A percentile compares a stretch with the other conserved stretches of the same genome.
Conservation (phyloP, 2,113 vertebrate genomes). For the Platichthys flesus region DNA sequence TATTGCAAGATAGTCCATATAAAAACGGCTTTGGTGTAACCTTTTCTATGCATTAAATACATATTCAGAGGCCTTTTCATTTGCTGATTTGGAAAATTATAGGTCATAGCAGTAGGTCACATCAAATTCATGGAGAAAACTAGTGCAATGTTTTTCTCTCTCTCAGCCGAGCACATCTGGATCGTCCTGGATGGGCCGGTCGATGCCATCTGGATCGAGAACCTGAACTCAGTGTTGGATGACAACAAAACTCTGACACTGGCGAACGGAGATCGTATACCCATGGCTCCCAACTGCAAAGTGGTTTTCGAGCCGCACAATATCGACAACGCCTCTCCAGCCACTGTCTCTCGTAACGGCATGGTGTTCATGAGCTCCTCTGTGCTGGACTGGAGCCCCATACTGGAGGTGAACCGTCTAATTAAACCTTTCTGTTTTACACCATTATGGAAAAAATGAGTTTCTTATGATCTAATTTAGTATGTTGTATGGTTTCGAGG, state of each 20-base stretch:
- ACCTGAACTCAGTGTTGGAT: constrained; percentile 96
- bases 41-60: background rate
- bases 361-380: constrained; percentile 99
- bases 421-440: background rate
- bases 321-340: constrained; percentile 97
- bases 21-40: background rate
- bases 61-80: background rate
- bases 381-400: constrained; percentile 91
- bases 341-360: constrained; percentile 96
- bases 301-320: constrained; percentile 96
- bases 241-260: constrained; percentile 96
- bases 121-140: background rate
- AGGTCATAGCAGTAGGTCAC: background rate
- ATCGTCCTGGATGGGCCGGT: constrained; percentile 97
- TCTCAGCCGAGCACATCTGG: constrained; percentile 94
- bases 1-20: too few species aligned
- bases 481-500: too few species aligned
- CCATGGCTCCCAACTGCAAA: constrained; percentile 97
- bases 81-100: background rate
- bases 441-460: background rate
- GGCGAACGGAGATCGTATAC: constrained; percentile 96
- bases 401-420: constrained; percentile 88
- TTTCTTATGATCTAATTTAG: background rate
- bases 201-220: constrained; percentile 99
- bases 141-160: background rate